A percentile compares a stretch with the other conserved stretches of the same genome.
Evolutionary conservation across 2,797 vertebrate genomes (phyloP).

Genomic region (Spondyliosoma cantharus): DNA sequence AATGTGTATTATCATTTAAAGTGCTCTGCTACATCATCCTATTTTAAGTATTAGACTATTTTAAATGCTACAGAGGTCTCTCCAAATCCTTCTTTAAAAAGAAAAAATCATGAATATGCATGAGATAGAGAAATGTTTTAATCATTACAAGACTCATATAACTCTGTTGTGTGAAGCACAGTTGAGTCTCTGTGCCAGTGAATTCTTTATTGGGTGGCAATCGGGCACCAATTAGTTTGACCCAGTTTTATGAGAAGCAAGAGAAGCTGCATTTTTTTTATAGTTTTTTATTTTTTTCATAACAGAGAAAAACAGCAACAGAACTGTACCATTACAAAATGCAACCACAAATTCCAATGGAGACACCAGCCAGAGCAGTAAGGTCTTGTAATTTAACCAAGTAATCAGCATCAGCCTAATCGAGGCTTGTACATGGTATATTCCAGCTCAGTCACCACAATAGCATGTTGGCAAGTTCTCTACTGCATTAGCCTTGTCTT

Average conservation of each 20-base stretch:
- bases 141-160: conserved; percentile 50
- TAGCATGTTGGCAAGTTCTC: too few species aligned
- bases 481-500: not conserved
- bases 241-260: conserved; percentile 54
- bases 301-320: not conserved
- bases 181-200: conserved; percentile 33
- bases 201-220: conserved; percentile 59
- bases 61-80: conserved; percentile 6
- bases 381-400: not conserved
- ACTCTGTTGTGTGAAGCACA: conserved; percentile 40
- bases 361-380: not conserved
- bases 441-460: too few species aligned
- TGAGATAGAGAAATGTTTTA: conserved; percentile 39
- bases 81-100: conserved; percentile 25
- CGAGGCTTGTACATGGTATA: too few species aligned
- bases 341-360: not conserved
- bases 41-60: conserved; percentile 20
- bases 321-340: not conserved
- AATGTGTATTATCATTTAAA: not conserved
- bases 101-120: conserved; percentile 45
- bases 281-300: not conserved
- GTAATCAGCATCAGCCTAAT: not conserved
- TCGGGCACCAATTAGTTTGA: conserved; percentile 66
- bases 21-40: conserved; percentile 15
- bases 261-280: conserved; percentile 16